A percentile compares a stretch with the other conserved stretches of the same genome.
Evolutionary conservation across 1,140 invertebrate genomes (phyloP).

Genomic region (Cylas formicarius): DNA sequence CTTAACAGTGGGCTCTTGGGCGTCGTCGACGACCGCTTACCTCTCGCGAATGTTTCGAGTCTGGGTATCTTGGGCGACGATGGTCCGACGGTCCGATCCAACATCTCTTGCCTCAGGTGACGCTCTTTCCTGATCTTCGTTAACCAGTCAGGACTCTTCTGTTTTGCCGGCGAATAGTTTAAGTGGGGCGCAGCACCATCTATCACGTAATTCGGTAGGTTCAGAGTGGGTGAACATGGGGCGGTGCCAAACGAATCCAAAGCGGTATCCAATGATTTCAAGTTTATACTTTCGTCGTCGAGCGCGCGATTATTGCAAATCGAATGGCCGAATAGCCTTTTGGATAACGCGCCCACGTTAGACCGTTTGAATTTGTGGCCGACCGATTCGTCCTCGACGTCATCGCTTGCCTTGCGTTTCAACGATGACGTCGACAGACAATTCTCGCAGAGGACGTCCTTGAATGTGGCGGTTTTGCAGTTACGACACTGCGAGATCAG

Average conservation of each 20-base stretch:
- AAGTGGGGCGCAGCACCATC: slow-evolving; percentile 69
- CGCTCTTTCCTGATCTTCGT: slow-evolving; percentile 59
- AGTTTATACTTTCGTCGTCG: slow-evolving; percentile 9
- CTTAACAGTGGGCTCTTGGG: slow-evolving; percentile 31
- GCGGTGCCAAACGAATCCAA: slow-evolving; percentile 14
- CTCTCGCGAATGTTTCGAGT: slow-evolving; percentile 22
- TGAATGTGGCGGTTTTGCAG: slow-evolving; percentile 19
- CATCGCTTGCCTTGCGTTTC: slow-evolving; percentile 21
- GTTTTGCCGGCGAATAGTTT: slow-evolving; percentile 60
- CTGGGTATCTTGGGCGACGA: slow-evolving; percentile 20
- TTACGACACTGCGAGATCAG: slow-evolving; percentile 21
- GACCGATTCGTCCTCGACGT: slow-evolving; percentile 17
- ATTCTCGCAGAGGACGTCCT: slow-evolving; percentile 26
- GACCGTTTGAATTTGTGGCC: slow-evolving; percentile 22
- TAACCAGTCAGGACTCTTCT: slow-evolving; percentile 63
- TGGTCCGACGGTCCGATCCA: slow-evolving; percentile 21
- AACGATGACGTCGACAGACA: slow-evolving; percentile 14
- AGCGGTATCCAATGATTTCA: slow-evolving; percentile 17
- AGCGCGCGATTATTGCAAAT: slow-evolving; percentile 8
- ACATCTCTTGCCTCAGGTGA: slow-evolving; percentile 27
- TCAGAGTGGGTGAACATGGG: slow-evolving; percentile 50
- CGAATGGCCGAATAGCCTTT: slow-evolving; percentile 24
- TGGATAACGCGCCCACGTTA: slow-evolving; percentile 22
- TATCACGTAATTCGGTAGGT: slow-evolving; percentile 69
- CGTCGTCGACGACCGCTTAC: slow-evolving; percentile 7